Base-by-base conservation (phyloP, 2,797 vertebrate genomes). In the Tenualosa ilisha region DNA sequence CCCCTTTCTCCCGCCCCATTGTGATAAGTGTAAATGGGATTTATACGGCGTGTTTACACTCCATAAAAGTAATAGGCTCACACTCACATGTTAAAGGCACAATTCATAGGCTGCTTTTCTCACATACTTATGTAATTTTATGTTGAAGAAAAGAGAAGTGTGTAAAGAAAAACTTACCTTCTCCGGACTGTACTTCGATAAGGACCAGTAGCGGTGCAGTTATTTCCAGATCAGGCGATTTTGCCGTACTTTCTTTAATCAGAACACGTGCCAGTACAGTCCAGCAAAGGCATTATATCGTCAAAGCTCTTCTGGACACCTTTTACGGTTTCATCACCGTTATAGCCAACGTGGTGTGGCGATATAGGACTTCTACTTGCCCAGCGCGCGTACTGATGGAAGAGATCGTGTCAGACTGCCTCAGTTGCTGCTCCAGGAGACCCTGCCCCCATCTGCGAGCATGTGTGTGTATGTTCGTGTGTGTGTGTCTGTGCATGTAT, bases 381-480 rank as follows among this genome's bases (percentile, higher is more conserved):
- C 72, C 37, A 79, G 40, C 72, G 72, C 40, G 72, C 72, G 40
- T 79, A 43, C 72, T 79, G 72, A 79, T 43, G 72, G 72, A 79
- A 79, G 40, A 79, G 72, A 79, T 79, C 72, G 15, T 40, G 22
- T 40, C 72, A 79, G 40, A 79, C 72, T 46, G 72, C 72, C 40
- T 79, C 72, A 8, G 72, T 79, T 11, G 72, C 72, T 79, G 72
- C 72, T 79, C 46, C 72, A 2, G 17, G 72, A 79, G 72, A 79
- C 72, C 72, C 72, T 79, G 40, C 72, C 72, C 72, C 72, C 72
- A 31, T 31, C 31, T 31, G 31, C 31, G 31, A 31, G 31, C 72
- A 79, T 79, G 40, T 46, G 72, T 20, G 40, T 46, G 72, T 40
- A n/a, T 79, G 72, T 79, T 40, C 37, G 65, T 37, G 65, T 3